Percentiles rank a stretch among this genome's conserved stretches.
These are phyloP conservation scores for Drosophila lacteicornis DNA, from an alignment of 1,140 invertebrate species.

Conservation along the genomic window DNA sequence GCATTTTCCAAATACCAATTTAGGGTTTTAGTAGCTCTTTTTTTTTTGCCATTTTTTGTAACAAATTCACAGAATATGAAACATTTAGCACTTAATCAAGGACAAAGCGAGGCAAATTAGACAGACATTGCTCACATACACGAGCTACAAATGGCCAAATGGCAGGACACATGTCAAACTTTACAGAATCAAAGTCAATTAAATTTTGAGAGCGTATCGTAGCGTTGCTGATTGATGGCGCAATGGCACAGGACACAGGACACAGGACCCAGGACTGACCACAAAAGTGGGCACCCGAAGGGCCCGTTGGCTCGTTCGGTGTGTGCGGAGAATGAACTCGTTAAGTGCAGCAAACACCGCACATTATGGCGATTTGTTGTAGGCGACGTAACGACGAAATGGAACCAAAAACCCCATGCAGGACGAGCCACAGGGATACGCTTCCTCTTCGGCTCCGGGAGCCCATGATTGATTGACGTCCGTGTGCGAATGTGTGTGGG, in stretches of 20 bases:
- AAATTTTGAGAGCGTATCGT: conserved; percentile 69
- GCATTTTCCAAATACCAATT: conserved; percentile 14
- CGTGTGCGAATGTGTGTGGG: conserved; percentile 17
- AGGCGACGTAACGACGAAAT: conserved; percentile 54
- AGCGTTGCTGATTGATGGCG: conserved; percentile 65
- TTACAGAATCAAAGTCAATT: conserved; percentile 74
- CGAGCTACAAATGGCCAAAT: background rate
- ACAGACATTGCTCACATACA: conserved; percentile 18
- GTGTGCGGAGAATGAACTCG: conserved; percentile 40
- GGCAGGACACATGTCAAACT: conserved; percentile 28
- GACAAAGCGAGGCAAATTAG: conserved; percentile 60
- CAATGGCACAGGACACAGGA: conserved; percentile 42
- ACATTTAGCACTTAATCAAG: conserved; percentile 67
- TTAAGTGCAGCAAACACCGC: conserved; percentile 77
- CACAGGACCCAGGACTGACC: conserved; percentile 21
- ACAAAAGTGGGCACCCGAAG: conserved; percentile 12
- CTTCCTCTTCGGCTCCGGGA: conserved; percentile 10
- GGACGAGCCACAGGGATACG: conserved; percentile 8
- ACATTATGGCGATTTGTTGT: conserved; percentile 72
- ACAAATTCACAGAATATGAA: conserved; percentile 49
- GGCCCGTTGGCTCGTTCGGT: background rate
- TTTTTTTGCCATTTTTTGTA: conserved; percentile 3
- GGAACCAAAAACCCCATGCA: conserved; percentile 39
- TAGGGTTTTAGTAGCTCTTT: background rate
- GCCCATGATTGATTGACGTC: conserved; percentile 69